Base-by-base conservation (phyloP, 1,140 invertebrate genomes). In the Calephelis virginiensis region DNA sequence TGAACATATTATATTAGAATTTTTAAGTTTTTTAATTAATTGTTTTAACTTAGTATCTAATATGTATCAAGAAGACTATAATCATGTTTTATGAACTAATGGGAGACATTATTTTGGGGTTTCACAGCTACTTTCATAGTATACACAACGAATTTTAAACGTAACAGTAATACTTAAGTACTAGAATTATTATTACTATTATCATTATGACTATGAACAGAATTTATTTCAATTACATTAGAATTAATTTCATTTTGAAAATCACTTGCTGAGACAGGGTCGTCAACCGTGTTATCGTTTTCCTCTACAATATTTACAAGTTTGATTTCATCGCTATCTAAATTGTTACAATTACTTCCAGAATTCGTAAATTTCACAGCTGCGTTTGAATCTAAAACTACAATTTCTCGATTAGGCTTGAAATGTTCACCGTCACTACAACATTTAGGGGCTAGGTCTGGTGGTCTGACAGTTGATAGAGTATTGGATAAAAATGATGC, bases 161-260 rank as follows among this genome's bases (percentile, higher is more conserved):
- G 28, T 69, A 49, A 61, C 61, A 63, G 59, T 38, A 60, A n/a
- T 66, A 62, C 10, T 62, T 43, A 49, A 43, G 74, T 77, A 78
- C 80, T 77, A 66, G 82, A 86, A 72, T 89, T 89, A 62, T 87
- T 89, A 80, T 90, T 89, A 70, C 85, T 80, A 77, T 85, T 88
- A 68, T 80, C 78, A 70, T 84, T 74, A 72, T 77, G 12, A 77
- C 73, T 80, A 47, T 81, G 76, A 14, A 75, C 78, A 68, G 81
- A 77, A 67, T 72, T 70, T 66, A 70, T 69, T 28, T 71, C 70
- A 68, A 59, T 73, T 14, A 59, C 66, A 68, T 69, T 56, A 40
- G 56, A 46, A 46, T 61, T 64, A 50, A 64, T 64, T 66, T 72
- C 65, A 49, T 63, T 69, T 50, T 67, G 60, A 69, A 69, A 38